Conservation (phyloP, 2,888 invertebrate species). For the Napeogenes sylphis region DNA sequence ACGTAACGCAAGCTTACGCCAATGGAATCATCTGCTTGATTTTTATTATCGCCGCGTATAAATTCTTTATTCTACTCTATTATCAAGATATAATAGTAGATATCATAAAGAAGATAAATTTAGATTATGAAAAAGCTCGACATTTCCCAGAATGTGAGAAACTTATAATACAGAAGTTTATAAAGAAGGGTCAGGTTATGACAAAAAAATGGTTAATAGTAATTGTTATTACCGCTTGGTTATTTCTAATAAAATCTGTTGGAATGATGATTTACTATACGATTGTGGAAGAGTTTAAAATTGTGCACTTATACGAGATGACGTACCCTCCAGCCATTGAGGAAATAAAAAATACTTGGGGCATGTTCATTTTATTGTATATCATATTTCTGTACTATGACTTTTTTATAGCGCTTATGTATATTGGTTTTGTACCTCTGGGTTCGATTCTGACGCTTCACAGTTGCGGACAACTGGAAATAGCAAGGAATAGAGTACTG, state of each 20-base stretch:
- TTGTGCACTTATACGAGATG: constrained; percentile 38
- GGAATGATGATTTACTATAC: constrained; percentile 34
- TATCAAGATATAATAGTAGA: constrained; percentile 33
- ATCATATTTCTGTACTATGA: constrained; percentile 25
- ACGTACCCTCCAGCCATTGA: constrained; percentile 40
- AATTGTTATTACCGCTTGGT: rapidly evolving
- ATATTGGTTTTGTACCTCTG: constrained; percentile 45
- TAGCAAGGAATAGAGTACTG: constrained; percentile 39
- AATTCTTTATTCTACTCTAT: constrained; percentile 31
- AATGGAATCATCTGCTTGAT: constrained; percentile 32
- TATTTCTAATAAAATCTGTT: constrained; percentile 36
- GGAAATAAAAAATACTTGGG: constrained; percentile 32
- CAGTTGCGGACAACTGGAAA: constrained; percentile 49
- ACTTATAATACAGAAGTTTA: constrained; percentile 36
- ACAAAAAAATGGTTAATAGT: constrained; percentile 41
- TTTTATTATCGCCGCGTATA: constrained; percentile 29
- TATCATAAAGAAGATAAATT: too few relatives aligned
- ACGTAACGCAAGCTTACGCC: constrained; percentile 32
- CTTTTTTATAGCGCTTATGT: constrained; percentile 35
- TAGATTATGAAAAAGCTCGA: constrained; percentile 37
- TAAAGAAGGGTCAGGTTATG: constrained; percentile 35
- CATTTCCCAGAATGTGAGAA: constrained; percentile 33
- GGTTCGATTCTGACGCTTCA: constrained; percentile 52
- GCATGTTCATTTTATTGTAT: constrained; percentile 10
- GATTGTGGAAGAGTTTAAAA: constrained; percentile 32